Evolutionary conservation across 1,140 invertebrate genomes (phyloP), one percentile per base, ranked within the genome.

Genomic region (Agraylea sexmaculata): DNA sequence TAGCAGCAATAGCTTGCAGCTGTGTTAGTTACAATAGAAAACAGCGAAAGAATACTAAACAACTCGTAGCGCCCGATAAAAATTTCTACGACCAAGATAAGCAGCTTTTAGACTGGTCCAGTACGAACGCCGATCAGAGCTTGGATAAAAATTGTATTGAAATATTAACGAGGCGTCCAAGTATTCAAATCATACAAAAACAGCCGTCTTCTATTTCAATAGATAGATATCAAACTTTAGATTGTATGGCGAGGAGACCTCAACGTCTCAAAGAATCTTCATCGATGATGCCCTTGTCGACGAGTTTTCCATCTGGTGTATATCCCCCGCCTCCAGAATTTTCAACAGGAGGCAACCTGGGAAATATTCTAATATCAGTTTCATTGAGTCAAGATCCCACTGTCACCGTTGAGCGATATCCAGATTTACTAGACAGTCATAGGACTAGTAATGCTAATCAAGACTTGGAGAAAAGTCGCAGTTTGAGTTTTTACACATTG

Each of bases 41-140:
- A 57, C 2, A 61, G 58, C 64, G 60, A 60, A 58, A 59, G 46
- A 52, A 62, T n/a, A n/a, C n/a, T n/a, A n/a, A n/a, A 13, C 54
- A 59, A 43, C 65, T 73, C 31, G 63, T 73, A 7, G 73, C 77
- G 38, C 75, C 78, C 47, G 60, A 68, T 52, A 69, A 77, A 22
- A 86, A 81, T 55, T 85, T 84, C 53, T 83, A 75, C 13, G 84
- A 88, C 39, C 84, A 87, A 59, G 83, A 87, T 51, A 88, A 87
- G 58, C 80, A 83, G 47, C 60, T 87, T 4, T 66, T 87, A 19
- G 83, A 85, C 52, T 73, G 80, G 12, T 68, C 65, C 10, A 61
- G 41, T 1, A 41, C 44, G 13, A 47, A 47, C 33, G 33, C 42
- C 4, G 46, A 47, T 19, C 40, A 42, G 16, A 23, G 27, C 17